phyloP scores from a whole-genome alignment of 2,113 vertebrate species.

The Megaleporinus macrocephalus region DNA sequence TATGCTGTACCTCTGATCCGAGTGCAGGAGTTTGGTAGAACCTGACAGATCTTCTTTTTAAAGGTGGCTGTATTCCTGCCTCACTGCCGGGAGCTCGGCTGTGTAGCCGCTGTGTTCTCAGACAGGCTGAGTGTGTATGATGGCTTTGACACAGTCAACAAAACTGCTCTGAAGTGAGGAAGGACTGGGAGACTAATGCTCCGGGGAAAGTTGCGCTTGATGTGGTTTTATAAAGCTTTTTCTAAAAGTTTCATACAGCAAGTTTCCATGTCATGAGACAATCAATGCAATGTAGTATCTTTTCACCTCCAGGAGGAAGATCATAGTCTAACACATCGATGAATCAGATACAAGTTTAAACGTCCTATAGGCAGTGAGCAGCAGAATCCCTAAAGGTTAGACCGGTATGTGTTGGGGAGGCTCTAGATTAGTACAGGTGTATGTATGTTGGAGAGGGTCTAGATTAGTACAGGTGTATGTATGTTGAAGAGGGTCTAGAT shows the following conservation, averaged over 20 bases:
- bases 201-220: not conserved
- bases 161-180: no score
- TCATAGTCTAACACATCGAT: not conserved
- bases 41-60: no score
- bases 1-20: not conserved
- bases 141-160: not conserved
- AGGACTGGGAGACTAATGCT: not conserved
- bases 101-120: no score
- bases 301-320: not conserved
- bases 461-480: no score
- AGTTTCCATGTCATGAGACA: not conserved
- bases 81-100: no score
- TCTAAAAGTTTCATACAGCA: not conserved
- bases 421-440: no score
- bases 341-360: not conserved
- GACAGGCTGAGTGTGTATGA: not conserved
- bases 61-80: no score
- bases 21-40: no score
- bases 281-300: not conserved
- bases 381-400: no score
- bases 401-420: no score
- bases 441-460: no score
- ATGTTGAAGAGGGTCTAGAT: no score
- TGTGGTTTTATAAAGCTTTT: not conserved
- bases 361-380: not conserved